These are phyloP conservation scores for Phyllopteryx taeniolatus DNA, from an alignment of 2,113 vertebrate genomes.

Conservation along the genomic window DNA sequence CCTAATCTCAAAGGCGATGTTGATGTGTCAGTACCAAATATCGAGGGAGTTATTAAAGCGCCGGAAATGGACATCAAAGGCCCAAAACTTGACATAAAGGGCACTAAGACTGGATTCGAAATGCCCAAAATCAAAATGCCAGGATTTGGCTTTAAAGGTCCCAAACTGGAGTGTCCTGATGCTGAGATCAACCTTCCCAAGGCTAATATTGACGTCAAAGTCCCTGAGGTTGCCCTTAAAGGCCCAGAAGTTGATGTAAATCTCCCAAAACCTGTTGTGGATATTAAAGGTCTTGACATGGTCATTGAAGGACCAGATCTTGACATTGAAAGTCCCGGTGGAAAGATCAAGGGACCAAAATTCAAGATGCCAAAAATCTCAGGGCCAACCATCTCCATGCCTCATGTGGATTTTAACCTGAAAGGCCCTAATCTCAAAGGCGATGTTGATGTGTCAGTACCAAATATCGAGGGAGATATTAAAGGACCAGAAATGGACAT, in stretches of 20 bases:
- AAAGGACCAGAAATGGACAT: neutral
- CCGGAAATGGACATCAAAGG: constrained; percentile 13
- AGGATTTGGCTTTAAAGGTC: constrained; percentile 51
- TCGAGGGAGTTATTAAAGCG: constrained; percentile 16
- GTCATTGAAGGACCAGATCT: constrained; percentile 6
- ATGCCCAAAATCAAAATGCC: constrained; percentile 64
- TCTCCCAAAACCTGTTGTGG: too few species aligned
- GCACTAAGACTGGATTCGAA: neutral
- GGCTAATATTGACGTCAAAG: constrained; percentile 12
- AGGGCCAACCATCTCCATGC: neutral
- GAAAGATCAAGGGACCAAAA: constrained; percentile 12
- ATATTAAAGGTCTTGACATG: neutral
- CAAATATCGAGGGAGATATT: constrained; percentile 15
- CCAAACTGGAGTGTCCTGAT: constrained; percentile 25
- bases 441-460: constrained; percentile 9
- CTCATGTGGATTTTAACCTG: constrained; percentile 1
- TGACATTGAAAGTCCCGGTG: constrained; percentile 3
- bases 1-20: constrained; percentile 13
- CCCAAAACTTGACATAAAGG: constrained; percentile 6
- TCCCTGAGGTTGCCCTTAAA: neutral
- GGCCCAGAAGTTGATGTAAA: too few species aligned
- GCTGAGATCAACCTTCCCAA: constrained; percentile 13
- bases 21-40: constrained; percentile 17
- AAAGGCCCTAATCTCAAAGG: constrained; percentile 5
- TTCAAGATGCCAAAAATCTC: constrained; percentile 1